A percentile compares a stretch with the other conserved stretches of the same genome.
Evolutionary conservation across 1,140 invertebrate genomes (phyloP).

Genomic region (Sitophilus oryzae): DNA sequence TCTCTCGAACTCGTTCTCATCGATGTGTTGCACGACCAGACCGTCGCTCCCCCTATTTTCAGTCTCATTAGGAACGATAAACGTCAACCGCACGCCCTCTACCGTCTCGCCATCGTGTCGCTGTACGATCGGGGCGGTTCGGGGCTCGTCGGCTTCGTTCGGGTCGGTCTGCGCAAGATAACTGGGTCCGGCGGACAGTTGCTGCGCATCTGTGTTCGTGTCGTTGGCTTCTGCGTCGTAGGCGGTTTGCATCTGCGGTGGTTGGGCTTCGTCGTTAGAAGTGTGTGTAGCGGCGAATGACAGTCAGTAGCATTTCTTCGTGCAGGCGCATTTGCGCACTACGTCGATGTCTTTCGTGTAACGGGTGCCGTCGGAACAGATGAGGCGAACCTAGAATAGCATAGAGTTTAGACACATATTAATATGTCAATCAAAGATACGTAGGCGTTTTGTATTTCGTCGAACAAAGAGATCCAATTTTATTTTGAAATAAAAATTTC

Average conservation of each 20-base stretch:
- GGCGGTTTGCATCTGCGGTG: conserved; percentile 13
- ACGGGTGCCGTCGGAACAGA: conserved; percentile 85
- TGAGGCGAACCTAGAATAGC: conserved; percentile 65
- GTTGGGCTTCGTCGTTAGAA: conserved; percentile 39
- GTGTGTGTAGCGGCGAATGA: conserved; percentile 44
- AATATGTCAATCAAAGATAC: too few relatives aligned
- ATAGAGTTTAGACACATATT: conserved; percentile 2
- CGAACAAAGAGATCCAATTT: too few relatives aligned
- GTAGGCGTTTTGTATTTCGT: too few relatives aligned
- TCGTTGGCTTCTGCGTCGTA: background rate
- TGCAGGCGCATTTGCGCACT: conserved; percentile 87
- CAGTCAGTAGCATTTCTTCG: conserved; percentile 73
- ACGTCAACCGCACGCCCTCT: conserved; percentile 33
- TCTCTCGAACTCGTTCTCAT: conserved; percentile 34
- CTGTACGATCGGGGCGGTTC: conserved; percentile 24
- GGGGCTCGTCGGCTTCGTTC: conserved; percentile 12
- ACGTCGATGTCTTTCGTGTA: conserved; percentile 95
- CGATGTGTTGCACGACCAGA: conserved; percentile 21
- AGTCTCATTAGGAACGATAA: conserved; percentile 35
- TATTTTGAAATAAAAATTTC: too few relatives aligned
- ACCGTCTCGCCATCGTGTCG: conserved; percentile 16
- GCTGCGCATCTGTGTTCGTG: conserved; percentile 6
- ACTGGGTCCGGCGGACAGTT: conserved; percentile 3
- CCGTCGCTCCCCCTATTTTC: conserved; percentile 21
- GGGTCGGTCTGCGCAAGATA: conserved; percentile 14